These are phyloP conservation scores for Basileuterus tristriatus DNA, from an alignment of 2,797 vertebrate species.

Conservation along the genomic window DNA sequence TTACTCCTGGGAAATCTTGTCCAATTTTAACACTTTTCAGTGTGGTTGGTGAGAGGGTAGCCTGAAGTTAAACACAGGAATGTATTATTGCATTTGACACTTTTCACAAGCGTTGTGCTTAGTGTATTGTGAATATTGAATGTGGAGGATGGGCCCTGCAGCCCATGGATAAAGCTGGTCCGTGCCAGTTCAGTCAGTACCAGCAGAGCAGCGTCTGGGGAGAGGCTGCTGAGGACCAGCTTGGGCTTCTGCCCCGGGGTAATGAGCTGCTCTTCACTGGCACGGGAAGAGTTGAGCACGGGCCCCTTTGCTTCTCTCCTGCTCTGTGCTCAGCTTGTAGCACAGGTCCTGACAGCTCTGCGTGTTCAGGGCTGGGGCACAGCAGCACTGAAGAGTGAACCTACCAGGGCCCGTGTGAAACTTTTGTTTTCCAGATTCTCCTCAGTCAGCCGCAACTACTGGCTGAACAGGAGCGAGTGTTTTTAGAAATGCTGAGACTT, in stretches of 20 bases:
- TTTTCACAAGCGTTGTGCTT: neutral
- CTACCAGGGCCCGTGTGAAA: neutral
- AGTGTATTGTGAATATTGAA: neutral
- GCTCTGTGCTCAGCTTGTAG: neutral
- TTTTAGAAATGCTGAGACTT: neutral
- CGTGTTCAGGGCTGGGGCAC: neutral
- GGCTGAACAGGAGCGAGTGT: neutral
- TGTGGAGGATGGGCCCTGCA: fast-evolving
- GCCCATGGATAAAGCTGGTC: neutral
- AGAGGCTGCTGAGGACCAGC: neutral
- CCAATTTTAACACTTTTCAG: neutral
- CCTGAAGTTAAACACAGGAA: neutral
- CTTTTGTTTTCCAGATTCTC: neutral
- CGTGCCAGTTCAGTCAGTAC: neutral
- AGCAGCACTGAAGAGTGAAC: neutral
- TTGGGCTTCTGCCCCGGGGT: neutral
- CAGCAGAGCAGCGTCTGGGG: neutral
- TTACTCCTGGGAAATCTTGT: slow-evolving; percentile 48
- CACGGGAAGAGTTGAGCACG: neutral
- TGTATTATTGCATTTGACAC: neutral
- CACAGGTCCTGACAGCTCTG: neutral
- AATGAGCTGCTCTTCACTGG: neutral
- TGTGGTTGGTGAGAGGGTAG: neutral
- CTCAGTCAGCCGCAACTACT: neutral
- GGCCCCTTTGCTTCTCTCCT: too few species aligned